Conservation (phyloP, 1,140 invertebrate genomes). For the Metopolophium dirhodum region DNA sequence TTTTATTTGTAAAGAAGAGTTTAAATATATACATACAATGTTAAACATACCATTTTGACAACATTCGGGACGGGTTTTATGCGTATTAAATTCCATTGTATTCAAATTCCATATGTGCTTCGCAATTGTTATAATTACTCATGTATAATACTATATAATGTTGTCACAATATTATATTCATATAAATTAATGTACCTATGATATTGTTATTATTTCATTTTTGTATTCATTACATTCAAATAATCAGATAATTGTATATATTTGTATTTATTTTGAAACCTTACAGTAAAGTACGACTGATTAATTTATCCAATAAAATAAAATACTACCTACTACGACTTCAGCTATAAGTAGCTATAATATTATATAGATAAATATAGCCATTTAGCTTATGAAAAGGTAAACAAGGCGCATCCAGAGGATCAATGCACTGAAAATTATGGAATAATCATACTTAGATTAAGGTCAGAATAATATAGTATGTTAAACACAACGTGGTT, state of each 20-base stretch:
- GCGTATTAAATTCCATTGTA: neutral
- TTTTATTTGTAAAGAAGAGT: neutral
- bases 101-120: neutral
- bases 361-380: neutral
- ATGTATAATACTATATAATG: neutral
- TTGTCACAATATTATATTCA: neutral
- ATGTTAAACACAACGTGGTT: neutral
- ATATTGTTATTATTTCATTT: neutral
- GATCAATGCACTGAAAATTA: neutral
- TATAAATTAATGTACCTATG: neutral
- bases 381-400: neutral
- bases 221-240: neutral
- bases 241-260: neutral
- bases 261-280: neutral
- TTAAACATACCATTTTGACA: neutral
- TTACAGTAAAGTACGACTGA: neutral
- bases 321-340: neutral
- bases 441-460: neutral
- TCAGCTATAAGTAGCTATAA: neutral
- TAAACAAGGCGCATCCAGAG: neutral
- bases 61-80: neutral
- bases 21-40: neutral
- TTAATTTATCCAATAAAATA: constrained; percentile 19
- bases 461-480: neutral
- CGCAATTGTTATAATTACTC: neutral